Percentiles rank a stretch among this genome's conserved stretches.
Conservation (phyloP, 2,888 invertebrate genomes). For the Yponomeuta cagnagella region DNA sequence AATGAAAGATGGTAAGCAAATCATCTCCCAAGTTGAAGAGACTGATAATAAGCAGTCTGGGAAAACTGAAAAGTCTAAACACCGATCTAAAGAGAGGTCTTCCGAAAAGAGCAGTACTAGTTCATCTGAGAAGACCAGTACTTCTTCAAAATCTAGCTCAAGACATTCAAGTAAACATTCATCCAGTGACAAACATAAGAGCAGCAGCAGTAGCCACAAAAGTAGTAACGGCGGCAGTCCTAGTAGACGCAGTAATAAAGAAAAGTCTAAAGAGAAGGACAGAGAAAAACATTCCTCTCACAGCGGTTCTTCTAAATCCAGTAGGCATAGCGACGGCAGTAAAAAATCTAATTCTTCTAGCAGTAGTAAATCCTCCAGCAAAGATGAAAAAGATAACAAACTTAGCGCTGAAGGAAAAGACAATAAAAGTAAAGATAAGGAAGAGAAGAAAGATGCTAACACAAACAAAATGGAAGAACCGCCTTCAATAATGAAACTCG, state of each 20-base stretch:
- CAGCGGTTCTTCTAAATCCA: constrained; percentile 48
- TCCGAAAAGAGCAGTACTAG: constrained; percentile 60
- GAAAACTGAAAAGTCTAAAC: constrained; percentile 41
- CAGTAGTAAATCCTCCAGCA: constrained; percentile 39
- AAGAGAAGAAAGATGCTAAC: constrained; percentile 34
- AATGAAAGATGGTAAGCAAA: constrained; percentile 83
- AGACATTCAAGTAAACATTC: constrained; percentile 58
- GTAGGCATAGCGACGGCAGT: constrained; percentile 46
- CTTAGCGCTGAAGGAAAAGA: constrained; percentile 23
- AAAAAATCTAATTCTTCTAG: constrained; percentile 42
- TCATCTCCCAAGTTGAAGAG: constrained; percentile 77
- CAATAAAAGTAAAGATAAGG: constrained; percentile 30
- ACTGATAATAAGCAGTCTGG: constrained; percentile 45
- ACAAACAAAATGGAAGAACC: constrained; percentile 80
- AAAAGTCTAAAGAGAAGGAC: constrained; percentile 41
- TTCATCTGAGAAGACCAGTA: constrained; percentile 66
- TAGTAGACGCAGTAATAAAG: constrained; percentile 47
- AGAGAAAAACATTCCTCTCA: constrained; percentile 41
- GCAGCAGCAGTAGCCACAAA: constrained; percentile 43
- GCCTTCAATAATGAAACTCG: constrained; percentile 82
- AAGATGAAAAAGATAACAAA: constrained; percentile 21
- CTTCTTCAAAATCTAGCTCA: constrained; percentile 39
- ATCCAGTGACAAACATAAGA: constrained; percentile 57
- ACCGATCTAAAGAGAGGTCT: constrained; percentile 65
- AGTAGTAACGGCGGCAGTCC: constrained; percentile 43